Conservation (phyloP, 2,113 vertebrate species). For the Menura novaehollandiae region DNA sequence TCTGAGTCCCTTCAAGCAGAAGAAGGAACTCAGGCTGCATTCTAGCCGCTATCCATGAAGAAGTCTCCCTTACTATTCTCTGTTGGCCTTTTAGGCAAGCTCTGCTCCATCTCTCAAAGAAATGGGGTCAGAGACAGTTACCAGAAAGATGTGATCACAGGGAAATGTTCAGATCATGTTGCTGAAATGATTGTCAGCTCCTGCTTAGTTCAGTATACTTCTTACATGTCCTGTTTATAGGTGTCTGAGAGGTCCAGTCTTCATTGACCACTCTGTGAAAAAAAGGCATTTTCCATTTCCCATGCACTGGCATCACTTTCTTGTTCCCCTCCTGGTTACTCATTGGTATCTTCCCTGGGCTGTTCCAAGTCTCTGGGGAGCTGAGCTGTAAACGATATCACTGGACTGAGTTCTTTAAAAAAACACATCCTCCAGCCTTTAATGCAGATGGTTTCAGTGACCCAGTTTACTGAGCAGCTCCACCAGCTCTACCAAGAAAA, state of each 20-base stretch:
- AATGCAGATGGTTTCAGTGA: not conserved
- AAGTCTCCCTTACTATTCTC: not conserved
- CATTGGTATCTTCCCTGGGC: not conserved
- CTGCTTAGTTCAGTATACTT: not conserved
- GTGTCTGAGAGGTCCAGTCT: not conserved
- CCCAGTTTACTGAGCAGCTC: not conserved
- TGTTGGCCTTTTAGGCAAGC: not conserved
- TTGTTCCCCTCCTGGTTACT: not conserved
- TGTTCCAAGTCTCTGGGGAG: not conserved
- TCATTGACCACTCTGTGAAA: not conserved
- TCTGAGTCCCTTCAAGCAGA: not conserved
- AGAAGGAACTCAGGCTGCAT: not conserved
- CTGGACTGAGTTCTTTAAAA: not conserved
- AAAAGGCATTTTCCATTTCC: not conserved
- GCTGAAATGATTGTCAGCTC: not conserved
- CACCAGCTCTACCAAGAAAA: not conserved
- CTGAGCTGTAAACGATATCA: not conserved
- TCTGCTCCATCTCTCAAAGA: not conserved
- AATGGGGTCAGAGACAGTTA: not conserved
- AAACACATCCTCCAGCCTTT: not conserved
- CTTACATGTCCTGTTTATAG: not conserved
- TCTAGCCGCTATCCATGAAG: not conserved
- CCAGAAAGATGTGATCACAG: not conserved
- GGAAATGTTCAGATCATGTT: not conserved
- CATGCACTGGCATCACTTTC: not conserved